These are phyloP conservation scores for Oscheius myriophilus DNA, from an alignment of 2,888 invertebrate genomes.

Conservation along the genomic window DNA sequence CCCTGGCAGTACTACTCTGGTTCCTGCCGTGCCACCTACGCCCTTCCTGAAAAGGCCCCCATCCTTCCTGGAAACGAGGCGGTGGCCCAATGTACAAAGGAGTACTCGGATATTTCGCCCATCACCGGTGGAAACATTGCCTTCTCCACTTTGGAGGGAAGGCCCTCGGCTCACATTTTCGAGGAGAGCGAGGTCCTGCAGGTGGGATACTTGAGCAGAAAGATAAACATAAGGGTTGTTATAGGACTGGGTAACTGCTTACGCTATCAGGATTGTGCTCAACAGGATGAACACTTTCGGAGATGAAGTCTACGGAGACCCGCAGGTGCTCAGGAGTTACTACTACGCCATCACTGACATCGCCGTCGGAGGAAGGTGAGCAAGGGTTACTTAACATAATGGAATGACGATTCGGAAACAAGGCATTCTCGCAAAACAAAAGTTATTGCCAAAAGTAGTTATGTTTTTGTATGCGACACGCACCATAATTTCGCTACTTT, in stretches of 20 bases:
- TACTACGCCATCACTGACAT: conserved; percentile 86
- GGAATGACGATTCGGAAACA: too few species aligned
- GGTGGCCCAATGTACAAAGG: conserved; percentile 93
- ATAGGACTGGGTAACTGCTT: conserved; percentile 94
- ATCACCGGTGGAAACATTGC: conserved; percentile 84
- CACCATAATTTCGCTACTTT: too few species aligned
- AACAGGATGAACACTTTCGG: conserved; percentile 96
- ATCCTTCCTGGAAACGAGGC: conserved; percentile 85
- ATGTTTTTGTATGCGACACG: too few species aligned
- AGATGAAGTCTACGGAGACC: conserved; percentile 81
- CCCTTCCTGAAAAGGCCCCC: conserved; percentile 81
- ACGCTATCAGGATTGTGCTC: conserved; percentile 87
- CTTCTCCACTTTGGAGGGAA: conserved; percentile 73
- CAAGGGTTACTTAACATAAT: not conserved
- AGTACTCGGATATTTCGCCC: conserved; percentile 96
- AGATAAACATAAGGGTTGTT: not conserved
- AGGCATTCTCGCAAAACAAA: not conserved
- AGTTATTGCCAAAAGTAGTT: too few species aligned
- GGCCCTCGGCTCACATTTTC: conserved; percentile 91
- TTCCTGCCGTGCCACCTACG: conserved; percentile 90
- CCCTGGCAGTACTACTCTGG: conserved; percentile 79
- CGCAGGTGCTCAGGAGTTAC: conserved; percentile 83
- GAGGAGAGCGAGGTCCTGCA: conserved; percentile 89
- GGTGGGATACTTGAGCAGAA: conserved; percentile 74
- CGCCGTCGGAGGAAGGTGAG: conserved; percentile 78